A percentile compares a stretch with the other conserved stretches of the same genome.
These are phyloP conservation scores for Girardinus metallicus DNA, from an alignment of 2,797 vertebrate species.

Conservation along the genomic window DNA sequence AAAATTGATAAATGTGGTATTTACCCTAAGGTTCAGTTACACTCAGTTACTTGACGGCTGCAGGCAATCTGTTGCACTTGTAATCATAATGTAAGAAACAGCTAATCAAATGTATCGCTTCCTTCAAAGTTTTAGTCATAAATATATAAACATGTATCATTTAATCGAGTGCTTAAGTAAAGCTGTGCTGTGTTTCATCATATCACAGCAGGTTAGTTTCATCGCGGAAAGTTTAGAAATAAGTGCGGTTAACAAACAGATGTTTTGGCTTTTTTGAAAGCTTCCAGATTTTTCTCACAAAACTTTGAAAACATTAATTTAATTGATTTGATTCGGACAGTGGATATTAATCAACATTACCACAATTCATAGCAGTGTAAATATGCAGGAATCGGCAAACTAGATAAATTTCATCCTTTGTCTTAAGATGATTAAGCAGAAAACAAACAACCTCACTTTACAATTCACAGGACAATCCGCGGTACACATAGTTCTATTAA, in stretches of 20 bases:
- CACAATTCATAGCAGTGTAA: too few species aligned
- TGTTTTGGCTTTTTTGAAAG: conserved; percentile 50
- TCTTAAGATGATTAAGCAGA: too few species aligned
- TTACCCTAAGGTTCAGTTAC: not conserved
- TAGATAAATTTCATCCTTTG: too few species aligned
- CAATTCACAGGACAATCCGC: too few species aligned
- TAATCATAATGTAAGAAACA: not conserved
- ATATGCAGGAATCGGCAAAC: too few species aligned
- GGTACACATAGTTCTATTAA: too few species aligned
- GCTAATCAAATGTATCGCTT: not conserved
- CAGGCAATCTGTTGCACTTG: not conserved
- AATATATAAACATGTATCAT: not conserved
- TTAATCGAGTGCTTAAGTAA: not conserved
- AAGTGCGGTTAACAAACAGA: conserved; percentile 44
- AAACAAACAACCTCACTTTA: too few species aligned
- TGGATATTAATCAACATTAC: too few species aligned
- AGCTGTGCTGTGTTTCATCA: conserved; percentile 5
- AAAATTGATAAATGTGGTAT: not conserved
- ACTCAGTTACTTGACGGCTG: not conserved
- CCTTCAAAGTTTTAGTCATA: not conserved
- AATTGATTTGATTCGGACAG: too few species aligned
- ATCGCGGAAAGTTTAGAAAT: conserved; percentile 24
- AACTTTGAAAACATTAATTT: conserved; percentile 30
- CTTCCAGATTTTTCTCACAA: conserved; percentile 18
- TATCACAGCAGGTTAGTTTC: conserved; percentile 42